A percentile compares a stretch with the other conserved stretches of the same genome.
These are phyloP conservation scores for Patiria miniata DNA, from an alignment of 35 echinoderm and acorn worm species.

Conservation along the genomic window DNA sequence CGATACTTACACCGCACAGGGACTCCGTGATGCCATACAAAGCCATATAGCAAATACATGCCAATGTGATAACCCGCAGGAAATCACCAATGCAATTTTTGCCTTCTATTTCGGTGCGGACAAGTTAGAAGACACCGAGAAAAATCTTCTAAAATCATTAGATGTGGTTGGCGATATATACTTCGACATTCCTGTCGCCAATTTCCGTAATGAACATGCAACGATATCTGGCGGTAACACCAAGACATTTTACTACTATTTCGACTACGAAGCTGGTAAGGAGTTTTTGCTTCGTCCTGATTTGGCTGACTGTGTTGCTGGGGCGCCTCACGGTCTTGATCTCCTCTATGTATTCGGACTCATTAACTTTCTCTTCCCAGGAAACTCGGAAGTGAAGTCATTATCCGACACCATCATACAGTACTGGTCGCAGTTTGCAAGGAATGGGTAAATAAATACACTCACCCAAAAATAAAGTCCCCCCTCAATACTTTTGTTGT, in stretches of 20 bases:
- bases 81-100: too few species aligned
- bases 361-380: neutral
- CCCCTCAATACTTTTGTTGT: too few species aligned
- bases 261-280: conserved; percentile 31
- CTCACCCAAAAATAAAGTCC: too few species aligned
- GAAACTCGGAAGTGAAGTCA: neutral
- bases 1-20: too few species aligned
- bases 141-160: neutral
- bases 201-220: neutral
- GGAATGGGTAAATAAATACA: conserved; percentile 14
- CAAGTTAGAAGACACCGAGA: neutral
- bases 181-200: neutral
- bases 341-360: conserved; percentile 26
- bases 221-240: neutral
- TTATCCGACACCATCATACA: neutral
- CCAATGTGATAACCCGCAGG: too few species aligned
- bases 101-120: neutral
- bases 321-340: conserved; percentile 19
- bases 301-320: conserved; percentile 2
- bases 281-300: neutral
- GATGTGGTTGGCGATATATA: neutral
- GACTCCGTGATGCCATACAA: neutral
- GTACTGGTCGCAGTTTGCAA: conserved; percentile 42
- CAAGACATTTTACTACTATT: conserved; percentile 39
- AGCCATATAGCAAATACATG: too few species aligned